Percentiles rank a stretch among this genome's conserved stretches.
Evolutionary conservation across 2,113 vertebrate genomes (phyloP).

Genomic region (Collichthys lucidus): DNA sequence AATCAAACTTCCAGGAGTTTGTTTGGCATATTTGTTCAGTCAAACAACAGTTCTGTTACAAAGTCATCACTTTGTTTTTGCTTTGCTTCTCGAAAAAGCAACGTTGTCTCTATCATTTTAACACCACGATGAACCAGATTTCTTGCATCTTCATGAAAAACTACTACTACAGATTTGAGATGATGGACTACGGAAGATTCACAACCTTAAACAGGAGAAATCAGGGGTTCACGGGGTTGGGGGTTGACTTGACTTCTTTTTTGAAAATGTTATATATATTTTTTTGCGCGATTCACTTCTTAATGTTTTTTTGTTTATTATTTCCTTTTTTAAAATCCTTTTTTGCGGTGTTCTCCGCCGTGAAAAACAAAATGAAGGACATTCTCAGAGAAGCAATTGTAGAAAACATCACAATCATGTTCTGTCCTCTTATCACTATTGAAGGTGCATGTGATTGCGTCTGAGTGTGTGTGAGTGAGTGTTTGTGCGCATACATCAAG

Average conservation of each 20-base stretch:
- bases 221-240: conserved; percentile 54
- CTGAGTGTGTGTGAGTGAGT: conserved; percentile 68
- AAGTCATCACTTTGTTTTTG: conserved; percentile 43
- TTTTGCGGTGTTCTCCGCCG: conserved; percentile 70
- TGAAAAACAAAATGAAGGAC: conserved; percentile 82
- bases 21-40: conserved; percentile 42
- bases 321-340: conserved; percentile 52
- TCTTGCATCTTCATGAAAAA: conserved; percentile 39
- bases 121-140: conserved; percentile 28
- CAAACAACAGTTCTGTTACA: conserved; percentile 33
- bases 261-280: conserved; percentile 79
- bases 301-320: conserved; percentile 69
- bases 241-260: conserved; percentile 70
- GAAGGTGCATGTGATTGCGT: conserved; percentile 75
- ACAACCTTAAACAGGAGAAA: conserved; percentile 52
- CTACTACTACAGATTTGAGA: conserved; percentile 25
- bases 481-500: conserved; percentile 75
- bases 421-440: conserved; percentile 75
- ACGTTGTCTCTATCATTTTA: conserved; percentile 21
- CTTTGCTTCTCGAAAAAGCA: conserved; percentile 53
- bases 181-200: conserved; percentile 32
- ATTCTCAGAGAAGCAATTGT: conserved; percentile 79
- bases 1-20: conserved; percentile 46
- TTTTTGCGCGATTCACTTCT: conserved; percentile 76
- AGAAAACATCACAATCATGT: conserved; percentile 74